phyloP scores from a whole-genome alignment of 64 coral and sea anemone species.

The Hydrozoanthus tunicans region DNA sequence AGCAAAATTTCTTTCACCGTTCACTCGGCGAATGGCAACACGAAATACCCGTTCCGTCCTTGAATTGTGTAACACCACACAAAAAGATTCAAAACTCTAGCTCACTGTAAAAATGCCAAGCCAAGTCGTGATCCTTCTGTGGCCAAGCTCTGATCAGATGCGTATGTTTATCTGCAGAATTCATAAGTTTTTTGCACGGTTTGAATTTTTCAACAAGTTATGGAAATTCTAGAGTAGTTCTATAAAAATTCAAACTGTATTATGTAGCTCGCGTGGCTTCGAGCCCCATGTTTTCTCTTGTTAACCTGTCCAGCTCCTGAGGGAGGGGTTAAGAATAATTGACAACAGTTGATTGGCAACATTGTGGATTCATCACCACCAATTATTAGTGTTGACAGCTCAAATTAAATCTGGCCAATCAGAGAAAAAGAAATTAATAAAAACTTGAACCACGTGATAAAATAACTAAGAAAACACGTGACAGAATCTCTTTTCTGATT shows the following conservation, averaged over 20 bases:
- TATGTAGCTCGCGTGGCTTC: conserved; percentile 64
- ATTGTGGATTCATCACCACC: conserved; percentile 61
- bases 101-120: conserved; percentile 53
- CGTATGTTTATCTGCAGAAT: conserved; percentile 56
- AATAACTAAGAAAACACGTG: conserved; percentile 42
- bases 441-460: conserved; percentile 44
- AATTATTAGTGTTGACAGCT: conserved; percentile 69
- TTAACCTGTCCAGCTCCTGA: conserved; percentile 58
- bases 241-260: conserved; percentile 55
- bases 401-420: conserved; percentile 49
- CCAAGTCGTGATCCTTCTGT: conserved; percentile 56
- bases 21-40: conserved; percentile 46
- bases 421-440: not conserved
- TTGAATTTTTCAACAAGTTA: conserved; percentile 53
- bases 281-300: conserved; percentile 67
- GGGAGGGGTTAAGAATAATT: conserved; percentile 63
- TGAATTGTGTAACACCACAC: conserved; percentile 59
- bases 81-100: conserved; percentile 68
- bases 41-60: conserved; percentile 51
- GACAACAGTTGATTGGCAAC: conserved; percentile 66
- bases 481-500: conserved; percentile 53
- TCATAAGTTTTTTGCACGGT: conserved; percentile 65
- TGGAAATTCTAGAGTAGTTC: conserved; percentile 55
- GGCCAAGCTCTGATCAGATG: conserved; percentile 57
- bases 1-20: conserved; percentile 64